A percentile compares a stretch with the other conserved stretches of the same genome.
Evolutionary conservation across 2,797 vertebrate species (phyloP).

Genomic region (Luscinia luscinia): DNA sequence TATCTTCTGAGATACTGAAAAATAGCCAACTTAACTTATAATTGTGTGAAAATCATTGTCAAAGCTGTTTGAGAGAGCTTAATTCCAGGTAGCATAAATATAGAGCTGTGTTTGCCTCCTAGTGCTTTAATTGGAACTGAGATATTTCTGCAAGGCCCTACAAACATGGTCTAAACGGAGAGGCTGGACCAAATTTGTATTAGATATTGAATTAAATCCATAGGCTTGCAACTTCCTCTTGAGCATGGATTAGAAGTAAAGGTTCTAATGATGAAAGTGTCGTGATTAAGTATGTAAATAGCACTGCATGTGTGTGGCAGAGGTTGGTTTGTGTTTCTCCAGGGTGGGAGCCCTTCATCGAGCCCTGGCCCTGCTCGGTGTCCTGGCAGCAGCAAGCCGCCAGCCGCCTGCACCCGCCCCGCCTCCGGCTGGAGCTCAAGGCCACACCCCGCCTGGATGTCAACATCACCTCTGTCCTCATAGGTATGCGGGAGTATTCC

Average conservation of each 20-base stretch:
- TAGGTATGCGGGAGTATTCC: slow-evolving; percentile 78
- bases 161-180: not conserved
- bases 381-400: slow-evolving; percentile 92
- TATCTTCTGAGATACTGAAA: not conserved
- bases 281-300: not conserved
- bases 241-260: not conserved
- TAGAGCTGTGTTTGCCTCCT: not conserved
- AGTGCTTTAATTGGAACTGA: not conserved
- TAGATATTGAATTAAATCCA: not conserved
- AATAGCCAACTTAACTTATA: accelerated
- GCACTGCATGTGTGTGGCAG: not conserved
- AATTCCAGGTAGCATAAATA: not conserved
- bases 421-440: slow-evolving; percentile 88
- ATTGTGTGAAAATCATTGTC: not conserved
- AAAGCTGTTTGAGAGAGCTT: not conserved
- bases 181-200: not conserved
- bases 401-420: slow-evolving; percentile 91
- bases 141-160: not conserved
- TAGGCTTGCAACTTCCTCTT: not conserved
- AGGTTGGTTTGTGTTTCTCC: slow-evolving; percentile 27
- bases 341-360: slow-evolving; percentile 98
- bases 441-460: slow-evolving; percentile 91
- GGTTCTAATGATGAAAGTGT: not conserved
- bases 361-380: slow-evolving; percentile 92
- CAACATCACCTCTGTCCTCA: slow-evolving; percentile 92